These are phyloP conservation scores for Terrapene triunguis DNA, from an alignment of 2,113 vertebrate species.

Conservation along the genomic window DNA sequence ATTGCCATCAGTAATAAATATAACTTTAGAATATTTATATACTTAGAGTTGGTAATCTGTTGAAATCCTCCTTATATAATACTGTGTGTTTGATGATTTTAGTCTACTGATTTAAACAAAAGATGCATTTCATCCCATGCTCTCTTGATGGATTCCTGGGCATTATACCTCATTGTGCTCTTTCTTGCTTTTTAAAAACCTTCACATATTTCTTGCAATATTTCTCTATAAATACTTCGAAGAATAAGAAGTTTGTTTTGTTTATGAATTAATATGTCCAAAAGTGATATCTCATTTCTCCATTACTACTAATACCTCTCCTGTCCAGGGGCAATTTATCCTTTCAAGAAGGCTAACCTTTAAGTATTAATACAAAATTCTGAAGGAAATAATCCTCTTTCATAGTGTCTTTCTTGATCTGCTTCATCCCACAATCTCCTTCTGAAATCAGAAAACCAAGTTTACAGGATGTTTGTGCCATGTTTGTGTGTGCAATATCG, in stretches of 20 bases:
- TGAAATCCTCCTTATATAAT: background rate
- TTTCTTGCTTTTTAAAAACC: slow-evolving; percentile 46
- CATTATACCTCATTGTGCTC: slow-evolving; percentile 15
- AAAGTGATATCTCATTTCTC: slow-evolving; percentile 55
- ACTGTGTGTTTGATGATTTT: background rate
- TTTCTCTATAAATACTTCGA: slow-evolving; percentile 49
- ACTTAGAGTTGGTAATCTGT: background rate
- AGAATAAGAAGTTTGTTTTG: slow-evolving; percentile 33
- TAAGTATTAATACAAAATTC: slow-evolving; percentile 13
- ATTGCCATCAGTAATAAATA: background rate
- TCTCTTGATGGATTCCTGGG: slow-evolving; percentile 53
- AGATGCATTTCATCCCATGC: fast-evolving
- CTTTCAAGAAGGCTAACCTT: slow-evolving; percentile 46
- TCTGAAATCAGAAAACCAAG: background rate
- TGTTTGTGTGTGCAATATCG: background rate
- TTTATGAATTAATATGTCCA: slow-evolving; percentile 62
- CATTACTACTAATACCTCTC: slow-evolving; percentile 14
- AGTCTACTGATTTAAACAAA: background rate
- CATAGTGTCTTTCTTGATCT: background rate
- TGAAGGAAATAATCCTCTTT: slow-evolving; percentile 17
- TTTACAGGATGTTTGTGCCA: slow-evolving; percentile 1
- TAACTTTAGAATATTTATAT: background rate
- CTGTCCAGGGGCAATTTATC: slow-evolving; percentile 39
- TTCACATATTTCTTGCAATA: slow-evolving; percentile 31
- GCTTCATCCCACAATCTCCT: background rate